Evolutionary conservation across 2,113 vertebrate genomes (phyloP).

Genomic region (Indicator maculatus): DNA sequence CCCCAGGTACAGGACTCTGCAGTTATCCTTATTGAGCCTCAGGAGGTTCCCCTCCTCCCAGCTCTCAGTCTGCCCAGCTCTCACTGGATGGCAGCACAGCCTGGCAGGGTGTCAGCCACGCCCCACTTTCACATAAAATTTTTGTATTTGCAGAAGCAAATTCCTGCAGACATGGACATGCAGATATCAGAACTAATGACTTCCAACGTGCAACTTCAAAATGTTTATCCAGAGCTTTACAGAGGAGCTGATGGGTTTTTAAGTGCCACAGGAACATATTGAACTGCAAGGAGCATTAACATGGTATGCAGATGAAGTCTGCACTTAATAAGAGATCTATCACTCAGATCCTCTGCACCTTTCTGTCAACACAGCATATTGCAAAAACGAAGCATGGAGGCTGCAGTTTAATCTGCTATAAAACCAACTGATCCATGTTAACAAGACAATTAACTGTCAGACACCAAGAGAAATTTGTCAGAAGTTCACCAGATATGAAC

Average conservation of each 20-base stretch:
- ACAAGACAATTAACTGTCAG: constrained; percentile 38
- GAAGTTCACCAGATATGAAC: neutral
- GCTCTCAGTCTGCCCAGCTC: no score
- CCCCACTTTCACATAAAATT: no score
- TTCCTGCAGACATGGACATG: no score
- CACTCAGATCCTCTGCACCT: neutral
- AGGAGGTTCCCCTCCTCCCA: no score
- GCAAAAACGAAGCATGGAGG: neutral
- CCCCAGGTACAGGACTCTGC: no score
- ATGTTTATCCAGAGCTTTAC: neutral
- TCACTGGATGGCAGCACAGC: no score
- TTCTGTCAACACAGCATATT: neutral
- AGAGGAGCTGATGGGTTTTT: neutral
- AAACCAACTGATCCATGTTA: constrained; percentile 43
- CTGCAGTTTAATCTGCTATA: constrained; percentile 1
- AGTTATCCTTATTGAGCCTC: no score
- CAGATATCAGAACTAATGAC: neutral
- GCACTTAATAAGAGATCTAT: constrained; percentile 1
- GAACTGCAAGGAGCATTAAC: neutral
- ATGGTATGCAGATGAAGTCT: neutral
- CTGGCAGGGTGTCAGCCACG: neutral
- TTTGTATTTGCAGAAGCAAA: neutral
- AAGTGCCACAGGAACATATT: neutral
- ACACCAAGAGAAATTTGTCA: neutral
- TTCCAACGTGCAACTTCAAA: neutral